Evolutionary conservation across 2,888 invertebrate species (phyloP).

Genomic region (Aphidoletes aphidimyza): DNA sequence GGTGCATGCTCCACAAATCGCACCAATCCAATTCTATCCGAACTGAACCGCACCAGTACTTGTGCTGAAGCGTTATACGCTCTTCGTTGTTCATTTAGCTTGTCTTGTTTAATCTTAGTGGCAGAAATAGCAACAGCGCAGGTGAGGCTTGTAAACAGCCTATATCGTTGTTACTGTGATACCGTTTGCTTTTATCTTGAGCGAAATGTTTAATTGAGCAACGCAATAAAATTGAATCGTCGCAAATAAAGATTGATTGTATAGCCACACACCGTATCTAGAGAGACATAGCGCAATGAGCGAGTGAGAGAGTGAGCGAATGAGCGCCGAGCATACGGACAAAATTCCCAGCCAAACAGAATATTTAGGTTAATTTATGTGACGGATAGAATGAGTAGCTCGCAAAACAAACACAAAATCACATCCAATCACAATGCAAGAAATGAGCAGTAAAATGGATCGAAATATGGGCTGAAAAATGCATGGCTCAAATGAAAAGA

Average conservation of each 20-base stretch:
- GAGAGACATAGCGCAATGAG: too few species aligned
- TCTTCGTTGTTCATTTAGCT: background rate
- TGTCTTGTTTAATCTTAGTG: background rate
- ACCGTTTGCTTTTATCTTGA: slow-evolving; percentile 34
- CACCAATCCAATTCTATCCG: background rate
- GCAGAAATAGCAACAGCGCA: background rate
- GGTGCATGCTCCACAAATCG: background rate
- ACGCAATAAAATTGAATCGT: slow-evolving; percentile 51
- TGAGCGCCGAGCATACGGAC: background rate
- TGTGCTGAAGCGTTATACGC: background rate
- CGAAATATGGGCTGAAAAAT: slow-evolving; percentile 4
- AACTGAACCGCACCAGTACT: background rate
- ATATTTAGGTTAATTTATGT: slow-evolving; percentile 49
- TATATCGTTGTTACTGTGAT: background rate
- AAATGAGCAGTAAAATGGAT: background rate
- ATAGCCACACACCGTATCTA: background rate
- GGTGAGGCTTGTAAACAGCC: slow-evolving; percentile 40
- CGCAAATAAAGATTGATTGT: slow-evolving; percentile 46
- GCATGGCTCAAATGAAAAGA: background rate
- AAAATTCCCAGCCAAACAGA: background rate
- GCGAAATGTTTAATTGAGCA: slow-evolving; percentile 51
- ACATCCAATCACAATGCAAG: background rate
- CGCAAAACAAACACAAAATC: slow-evolving; percentile 39
- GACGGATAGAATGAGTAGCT: background rate
- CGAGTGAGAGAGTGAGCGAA: too few species aligned